A percentile compares a stretch with the other conserved stretches of the same genome.
These are phyloP conservation scores for Ceyx melanurus DNA, from an alignment of 2,113 vertebrate species.

Conservation along the genomic window DNA sequence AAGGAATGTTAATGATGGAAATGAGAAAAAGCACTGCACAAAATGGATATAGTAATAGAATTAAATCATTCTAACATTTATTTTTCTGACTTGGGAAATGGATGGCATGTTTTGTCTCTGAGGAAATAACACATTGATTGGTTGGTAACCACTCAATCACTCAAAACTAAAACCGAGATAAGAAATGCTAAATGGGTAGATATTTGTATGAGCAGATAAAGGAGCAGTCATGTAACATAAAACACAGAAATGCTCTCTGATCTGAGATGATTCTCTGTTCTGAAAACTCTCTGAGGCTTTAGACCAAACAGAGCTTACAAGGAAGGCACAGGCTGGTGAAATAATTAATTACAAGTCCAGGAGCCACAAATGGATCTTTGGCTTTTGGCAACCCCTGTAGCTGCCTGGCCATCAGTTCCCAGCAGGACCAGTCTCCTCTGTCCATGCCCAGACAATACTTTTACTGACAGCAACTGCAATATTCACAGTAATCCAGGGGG, in stretches of 20 bases:
- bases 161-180: conserved; percentile 40
- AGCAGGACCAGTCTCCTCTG: not conserved
- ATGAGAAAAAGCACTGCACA: conserved; percentile 36
- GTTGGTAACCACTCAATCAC: conserved; percentile 52
- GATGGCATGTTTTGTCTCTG: conserved; percentile 29
- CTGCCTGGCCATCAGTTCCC: not conserved
- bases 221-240: not conserved
- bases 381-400: not conserved
- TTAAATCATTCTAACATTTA: conserved; percentile 36
- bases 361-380: not conserved
- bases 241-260: not conserved
- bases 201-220: conserved; percentile 19
- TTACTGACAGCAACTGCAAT: not conserved
- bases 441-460: not conserved
- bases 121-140: conserved; percentile 70
- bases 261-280: not conserved
- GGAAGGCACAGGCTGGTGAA: not conserved
- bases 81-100: conserved; percentile 54
- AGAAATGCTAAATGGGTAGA: not conserved
- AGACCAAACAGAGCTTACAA: not conserved
- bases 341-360: not conserved
- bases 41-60: conserved; percentile 48
- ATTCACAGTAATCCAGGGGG: not conserved
- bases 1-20: conserved; percentile 34
- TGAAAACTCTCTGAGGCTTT: conserved; percentile 12